These are phyloP conservation scores for Sander lucioperca DNA, from an alignment of 2,113 vertebrate species.

Conservation along the genomic window DNA sequence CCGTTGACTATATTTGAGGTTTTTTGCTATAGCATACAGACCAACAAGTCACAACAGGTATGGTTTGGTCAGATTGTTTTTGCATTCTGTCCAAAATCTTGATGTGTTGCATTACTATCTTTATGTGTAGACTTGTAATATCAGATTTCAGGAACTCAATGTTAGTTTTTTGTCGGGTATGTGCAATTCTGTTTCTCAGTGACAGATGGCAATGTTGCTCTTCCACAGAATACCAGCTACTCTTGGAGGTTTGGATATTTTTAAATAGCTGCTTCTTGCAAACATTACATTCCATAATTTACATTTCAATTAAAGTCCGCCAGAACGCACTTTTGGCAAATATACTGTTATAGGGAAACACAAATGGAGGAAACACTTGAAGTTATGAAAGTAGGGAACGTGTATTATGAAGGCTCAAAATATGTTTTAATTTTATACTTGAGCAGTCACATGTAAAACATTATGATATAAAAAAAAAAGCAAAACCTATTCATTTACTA, in stretches of 20 bases:
- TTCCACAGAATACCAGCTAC: conserved; percentile 72
- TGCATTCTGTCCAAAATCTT: background rate
- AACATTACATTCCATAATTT: conserved; percentile 50
- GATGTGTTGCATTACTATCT: background rate
- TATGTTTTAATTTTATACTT: conserved; percentile 32
- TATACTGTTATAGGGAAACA: conserved; percentile 36
- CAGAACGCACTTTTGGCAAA: conserved; percentile 48
- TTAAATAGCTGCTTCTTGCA: conserved; percentile 32
- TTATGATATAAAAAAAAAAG: background rate
- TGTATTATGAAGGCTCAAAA: conserved; percentile 17
- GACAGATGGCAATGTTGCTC: conserved; percentile 95
- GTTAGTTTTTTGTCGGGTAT: background rate
- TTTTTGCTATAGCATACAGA: background rate
- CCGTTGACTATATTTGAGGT: background rate
- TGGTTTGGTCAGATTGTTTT: background rate
- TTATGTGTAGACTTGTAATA: background rate
- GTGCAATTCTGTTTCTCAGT: conserved; percentile 67
- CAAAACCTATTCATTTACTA: background rate
- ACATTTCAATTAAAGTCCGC: conserved; percentile 48
- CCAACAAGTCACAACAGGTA: background rate
- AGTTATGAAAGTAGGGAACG: conserved; percentile 17
- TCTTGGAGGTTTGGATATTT: conserved; percentile 2
- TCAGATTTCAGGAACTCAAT: background rate
- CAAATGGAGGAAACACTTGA: conserved; percentile 49
- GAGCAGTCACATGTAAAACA: conserved; percentile 7